A percentile compares a stretch with the other conserved stretches of the same genome.
These are phyloP conservation scores for Harpagoxenus sublaevis DNA, from an alignment of 2,888 invertebrate genomes.

Conservation along the genomic window DNA sequence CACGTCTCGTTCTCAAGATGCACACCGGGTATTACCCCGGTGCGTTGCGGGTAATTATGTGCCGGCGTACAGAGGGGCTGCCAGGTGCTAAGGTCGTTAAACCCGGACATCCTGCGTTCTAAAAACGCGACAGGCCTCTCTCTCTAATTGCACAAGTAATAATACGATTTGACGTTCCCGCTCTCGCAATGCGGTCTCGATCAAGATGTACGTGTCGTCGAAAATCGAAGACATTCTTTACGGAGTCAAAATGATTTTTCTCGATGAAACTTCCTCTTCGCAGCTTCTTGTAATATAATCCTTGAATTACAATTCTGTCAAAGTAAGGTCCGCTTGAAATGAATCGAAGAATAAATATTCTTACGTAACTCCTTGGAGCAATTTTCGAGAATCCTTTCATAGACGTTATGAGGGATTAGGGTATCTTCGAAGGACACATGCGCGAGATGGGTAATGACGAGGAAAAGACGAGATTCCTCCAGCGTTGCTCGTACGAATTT, in stretches of 20 bases:
- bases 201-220: slow-evolving; percentile 5
- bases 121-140: slow-evolving; percentile 69
- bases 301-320: neutral
- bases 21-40: slow-evolving; percentile 65
- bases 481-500: slow-evolving; percentile 57
- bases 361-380: neutral
- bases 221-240: neutral
- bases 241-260: neutral
- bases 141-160: slow-evolving; percentile 73
- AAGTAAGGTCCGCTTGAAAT: neutral
- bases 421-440: slow-evolving; percentile 45
- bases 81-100: slow-evolving; percentile 77
- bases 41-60: slow-evolving; percentile 73
- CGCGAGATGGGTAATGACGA: slow-evolving; percentile 32
- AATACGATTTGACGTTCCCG: slow-evolving; percentile 49
- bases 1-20: slow-evolving; percentile 64
- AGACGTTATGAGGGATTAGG: slow-evolving; percentile 45
- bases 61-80: slow-evolving; percentile 71
- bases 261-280: neutral
- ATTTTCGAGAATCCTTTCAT: neutral
- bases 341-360: neutral
- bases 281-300: neutral
- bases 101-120: slow-evolving; percentile 76
- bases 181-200: slow-evolving; percentile 15
- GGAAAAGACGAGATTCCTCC: slow-evolving; percentile 43